Base-by-base conservation (phyloP, 2,888 invertebrate genomes). In the Apeira syringaria region DNA sequence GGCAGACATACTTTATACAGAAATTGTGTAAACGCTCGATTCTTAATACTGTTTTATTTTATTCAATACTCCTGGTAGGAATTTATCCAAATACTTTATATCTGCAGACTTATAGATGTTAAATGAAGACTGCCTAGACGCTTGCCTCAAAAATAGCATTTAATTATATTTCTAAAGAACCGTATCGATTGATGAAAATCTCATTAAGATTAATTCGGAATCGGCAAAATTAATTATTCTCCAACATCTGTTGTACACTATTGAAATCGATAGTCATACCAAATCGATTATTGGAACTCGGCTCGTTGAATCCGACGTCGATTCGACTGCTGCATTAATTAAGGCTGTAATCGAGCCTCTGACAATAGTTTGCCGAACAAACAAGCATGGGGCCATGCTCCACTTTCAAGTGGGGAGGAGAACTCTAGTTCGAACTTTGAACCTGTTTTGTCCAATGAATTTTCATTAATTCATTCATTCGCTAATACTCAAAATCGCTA, bases 261-360 rank as follows among this genome's bases (percentile, higher is more conserved):
- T 8, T 11, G 30, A 30, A 35, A 46, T 46, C 44, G 43, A 47
- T 35, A 36, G n/a, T 24, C 20, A 37, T 39, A 29, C 29, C 29
- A 30, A 50, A 48, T 56, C 53, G 51, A 47, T 48, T 50, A 39
- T 17, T 34, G 28, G 37, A 28, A 22, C 25, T 32, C 22, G 43
- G 31, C 31, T 39, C 35, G 51, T 44, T 36, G 37, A 40, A 28
- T 47, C 39, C 43, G 40, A 47, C 42, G 44, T 47, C 42, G 47
- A 32, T 43, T 54, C 50, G 50, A 53, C 51, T 53, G 43, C 48
- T 27, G 45, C 32, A 45, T 50, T 55, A 53, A 59, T 56, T 54
- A 56, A 56, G 37, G 28, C 36, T 27, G 47, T 30, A 40, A 30
- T 44, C 43, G 45, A 26, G 41, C 32, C 40, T 24, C 32, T 38